Evolutionary conservation across 2,888 invertebrate species (phyloP).

Genomic region (Rotaria magnacalcarata): DNA sequence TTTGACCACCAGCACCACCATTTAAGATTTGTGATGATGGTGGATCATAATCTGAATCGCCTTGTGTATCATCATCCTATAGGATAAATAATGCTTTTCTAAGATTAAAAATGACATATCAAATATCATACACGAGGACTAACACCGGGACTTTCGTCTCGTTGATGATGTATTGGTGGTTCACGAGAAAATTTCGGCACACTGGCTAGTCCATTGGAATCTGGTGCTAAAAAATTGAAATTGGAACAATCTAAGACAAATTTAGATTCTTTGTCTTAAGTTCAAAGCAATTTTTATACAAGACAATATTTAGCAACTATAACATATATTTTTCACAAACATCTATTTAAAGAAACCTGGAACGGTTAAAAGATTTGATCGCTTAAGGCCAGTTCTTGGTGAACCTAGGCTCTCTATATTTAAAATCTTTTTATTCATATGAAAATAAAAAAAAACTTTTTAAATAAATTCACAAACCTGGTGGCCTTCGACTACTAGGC

Average conservation of each 20-base stretch:
- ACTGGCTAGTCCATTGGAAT: background rate
- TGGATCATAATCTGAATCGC: background rate
- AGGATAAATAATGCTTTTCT: background rate
- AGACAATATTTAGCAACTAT: background rate
- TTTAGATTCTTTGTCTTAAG: background rate
- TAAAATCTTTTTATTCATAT: background rate
- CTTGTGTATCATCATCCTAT: constrained; percentile 5
- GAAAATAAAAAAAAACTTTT: background rate
- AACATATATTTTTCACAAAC: background rate
- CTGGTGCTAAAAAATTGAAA: constrained; percentile 13
- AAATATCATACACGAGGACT: background rate
- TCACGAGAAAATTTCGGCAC: background rate
- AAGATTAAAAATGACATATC: too few relatives aligned
- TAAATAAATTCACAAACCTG: background rate
- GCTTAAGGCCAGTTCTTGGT: background rate
- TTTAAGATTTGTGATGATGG: background rate
- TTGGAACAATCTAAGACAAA: constrained; percentile 6
- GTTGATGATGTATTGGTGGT: background rate
- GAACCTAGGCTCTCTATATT: background rate
- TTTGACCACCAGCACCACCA: background rate
- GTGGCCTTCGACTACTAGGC: constrained; percentile 51
- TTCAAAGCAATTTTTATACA: background rate
- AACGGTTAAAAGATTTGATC: background rate
- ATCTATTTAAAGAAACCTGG: background rate
- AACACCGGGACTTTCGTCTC: background rate